Evolutionary conservation across 2,888 invertebrate species (phyloP).

Genomic region (Leptothorax acervorum): DNA sequence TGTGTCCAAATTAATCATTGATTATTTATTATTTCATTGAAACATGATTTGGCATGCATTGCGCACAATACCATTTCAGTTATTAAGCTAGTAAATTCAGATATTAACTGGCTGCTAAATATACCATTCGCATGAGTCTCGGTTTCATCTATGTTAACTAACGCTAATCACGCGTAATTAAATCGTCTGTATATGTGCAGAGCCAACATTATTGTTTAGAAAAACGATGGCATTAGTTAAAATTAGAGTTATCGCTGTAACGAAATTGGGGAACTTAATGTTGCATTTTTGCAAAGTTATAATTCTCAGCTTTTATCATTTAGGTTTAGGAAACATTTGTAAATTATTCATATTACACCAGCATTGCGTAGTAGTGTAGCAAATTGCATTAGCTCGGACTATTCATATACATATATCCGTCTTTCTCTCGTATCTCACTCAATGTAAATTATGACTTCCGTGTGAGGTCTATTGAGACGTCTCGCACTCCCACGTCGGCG

Average conservation of each 20-base stretch:
- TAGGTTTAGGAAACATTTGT: background rate
- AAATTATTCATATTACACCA: slow-evolving; percentile 22
- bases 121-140: background rate
- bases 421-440: slow-evolving; percentile 30
- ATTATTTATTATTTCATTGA: slow-evolving; percentile 38
- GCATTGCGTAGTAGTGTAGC: slow-evolving; percentile 10
- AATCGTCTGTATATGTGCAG: background rate
- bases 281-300: background rate
- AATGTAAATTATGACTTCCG: slow-evolving; percentile 52
- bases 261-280: background rate
- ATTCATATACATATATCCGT: slow-evolving; percentile 8
- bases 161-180: background rate
- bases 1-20: slow-evolving; percentile 26
- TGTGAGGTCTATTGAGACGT: slow-evolving; percentile 31
- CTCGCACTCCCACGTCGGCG: slow-evolving; percentile 32
- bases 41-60: slow-evolving; percentile 27
- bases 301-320: background rate
- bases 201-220: background rate
- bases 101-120: slow-evolving; percentile 36
- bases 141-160: slow-evolving; percentile 7
- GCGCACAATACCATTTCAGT: slow-evolving; percentile 5
- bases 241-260: background rate
- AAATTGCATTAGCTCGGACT: slow-evolving; percentile 44
- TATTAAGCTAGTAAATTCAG: slow-evolving; percentile 23
- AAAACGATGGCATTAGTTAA: background rate